Evolutionary conservation across 2,888 invertebrate species (phyloP).

Genomic region (Cheilosia scutellata): DNA sequence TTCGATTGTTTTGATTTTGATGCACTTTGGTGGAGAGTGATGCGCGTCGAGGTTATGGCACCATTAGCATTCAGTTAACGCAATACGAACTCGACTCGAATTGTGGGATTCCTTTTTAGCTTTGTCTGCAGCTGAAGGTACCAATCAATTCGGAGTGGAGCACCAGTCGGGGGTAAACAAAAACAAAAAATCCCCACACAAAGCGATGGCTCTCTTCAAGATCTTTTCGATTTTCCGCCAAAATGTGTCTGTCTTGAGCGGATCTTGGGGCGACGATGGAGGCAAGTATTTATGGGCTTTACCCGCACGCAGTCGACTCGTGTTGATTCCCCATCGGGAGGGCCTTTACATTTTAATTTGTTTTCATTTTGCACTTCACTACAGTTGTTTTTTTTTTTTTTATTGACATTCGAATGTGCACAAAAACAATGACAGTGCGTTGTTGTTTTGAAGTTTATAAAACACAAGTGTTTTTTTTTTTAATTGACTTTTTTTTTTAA

Average conservation of each 20-base stretch:
- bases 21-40: slow-evolving; percentile 31
- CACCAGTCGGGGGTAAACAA: neutral
- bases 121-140: slow-evolving; percentile 23
- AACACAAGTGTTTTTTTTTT: neutral
- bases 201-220: too few species aligned
- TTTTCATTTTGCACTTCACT: neutral
- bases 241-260: neutral
- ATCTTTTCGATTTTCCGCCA: slow-evolving; percentile 11
- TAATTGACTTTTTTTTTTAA: too few species aligned
- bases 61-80: slow-evolving; percentile 70
- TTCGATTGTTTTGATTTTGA: slow-evolving; percentile 46
- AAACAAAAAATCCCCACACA: neutral
- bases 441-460: slow-evolving; percentile 42
- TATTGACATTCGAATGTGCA: slow-evolving; percentile 28
- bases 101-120: slow-evolving; percentile 15
- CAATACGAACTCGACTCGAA: slow-evolving; percentile 35
- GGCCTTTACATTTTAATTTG: neutral
- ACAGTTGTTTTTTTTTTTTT: slow-evolving; percentile 10
- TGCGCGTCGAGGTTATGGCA: slow-evolving; percentile 60
- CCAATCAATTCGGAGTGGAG: slow-evolving; percentile 6
- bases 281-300: slow-evolving; percentile 2
- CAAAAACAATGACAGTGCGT: slow-evolving; percentile 27
- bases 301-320: neutral
- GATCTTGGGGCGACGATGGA: neutral
- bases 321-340: neutral